phyloP scores from a whole-genome alignment of 2,113 vertebrate genomes.

The Picathartes gymnocephalus region DNA sequence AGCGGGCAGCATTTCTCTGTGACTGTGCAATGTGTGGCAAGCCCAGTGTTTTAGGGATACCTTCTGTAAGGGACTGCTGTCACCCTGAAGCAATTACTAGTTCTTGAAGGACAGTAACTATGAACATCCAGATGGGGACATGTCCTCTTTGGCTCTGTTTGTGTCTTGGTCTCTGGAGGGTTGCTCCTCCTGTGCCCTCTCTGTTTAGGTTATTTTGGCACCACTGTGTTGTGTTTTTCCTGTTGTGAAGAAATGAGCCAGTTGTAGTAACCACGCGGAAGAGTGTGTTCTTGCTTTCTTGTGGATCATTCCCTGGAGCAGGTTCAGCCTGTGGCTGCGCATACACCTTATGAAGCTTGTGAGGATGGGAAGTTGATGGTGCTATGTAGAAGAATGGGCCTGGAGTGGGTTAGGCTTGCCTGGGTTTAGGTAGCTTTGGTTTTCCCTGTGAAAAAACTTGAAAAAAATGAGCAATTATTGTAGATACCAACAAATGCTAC shows the following conservation, averaged over 20 bases:
- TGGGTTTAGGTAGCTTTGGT: not conserved
- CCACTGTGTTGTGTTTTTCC: not conserved
- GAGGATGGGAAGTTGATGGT: not conserved
- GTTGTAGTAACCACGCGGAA: not conserved
- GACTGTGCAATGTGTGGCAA: accelerated
- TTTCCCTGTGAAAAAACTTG: not conserved
- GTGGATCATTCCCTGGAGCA: not conserved
- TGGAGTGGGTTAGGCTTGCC: not conserved
- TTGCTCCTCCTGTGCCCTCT: not conserved
- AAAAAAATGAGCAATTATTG: not conserved
- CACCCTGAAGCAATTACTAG: not conserved
- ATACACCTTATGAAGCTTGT: not conserved
- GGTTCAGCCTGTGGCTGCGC: not conserved
- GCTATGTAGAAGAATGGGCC: not conserved
- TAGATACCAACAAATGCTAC: not conserved
- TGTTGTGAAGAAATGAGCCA: not conserved
- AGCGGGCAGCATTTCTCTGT: not conserved
- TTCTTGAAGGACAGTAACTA: not conserved
- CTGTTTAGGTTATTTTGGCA: not conserved
- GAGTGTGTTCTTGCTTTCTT: accelerated
- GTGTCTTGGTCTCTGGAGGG: not conserved
- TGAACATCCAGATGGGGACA: not conserved
- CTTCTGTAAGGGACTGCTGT: not conserved
- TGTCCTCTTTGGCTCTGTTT: not conserved
- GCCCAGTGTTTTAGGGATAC: not conserved